Evolutionary conservation across 2,113 vertebrate genomes (phyloP), one percentile per base, ranked within the genome.

Genomic region (Hydropotes inermis): DNA sequence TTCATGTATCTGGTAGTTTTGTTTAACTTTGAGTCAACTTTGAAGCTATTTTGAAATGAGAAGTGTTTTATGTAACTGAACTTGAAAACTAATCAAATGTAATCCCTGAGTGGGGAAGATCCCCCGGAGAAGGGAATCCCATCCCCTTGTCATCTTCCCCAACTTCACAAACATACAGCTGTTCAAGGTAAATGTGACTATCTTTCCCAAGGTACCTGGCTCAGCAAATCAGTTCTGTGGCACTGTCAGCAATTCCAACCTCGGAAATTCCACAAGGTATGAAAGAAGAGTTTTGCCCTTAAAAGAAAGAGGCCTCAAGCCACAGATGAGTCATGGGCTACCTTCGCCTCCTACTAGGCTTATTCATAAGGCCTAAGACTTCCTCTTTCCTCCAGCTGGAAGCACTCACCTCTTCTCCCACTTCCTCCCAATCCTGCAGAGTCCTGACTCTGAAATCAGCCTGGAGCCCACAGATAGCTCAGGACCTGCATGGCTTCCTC

Each of bases 241-340:
- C 39, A 7, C 6, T 39, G 45, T 85, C 88, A 95, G 74, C 67
- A 30, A 61, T 82, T 90, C 90, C 82, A 88, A 25, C 47, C 47
- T 58, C 4, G 91, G 97, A 97, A 97, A 96, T 82, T 95, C 97
- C 96, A 94, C 64, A 55, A 15, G 64, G 16, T 67, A 3, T 58
- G 81, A 83, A 64, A 92, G 94, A 94, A n/a, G 10, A 57, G 28
- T 50, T 95, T 61, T 79, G 6, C 70, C 70, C 76, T 95, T 90
- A 15, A 36, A 57, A 76, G n/a, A 91, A 94, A 30, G 47, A 55
- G 39, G n/a, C 78, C 67, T 97, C 85, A 91, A 92, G 79, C 79
- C 92, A 50, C 89, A 70, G 30, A 94, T 96, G 93, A 98, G 54
- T 97, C 96, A 97, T 1, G 8, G 12, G 21, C 39, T 67, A 25